Conservation (phyloP, 2,888 invertebrate genomes). For the Gerris lacustris region DNA sequence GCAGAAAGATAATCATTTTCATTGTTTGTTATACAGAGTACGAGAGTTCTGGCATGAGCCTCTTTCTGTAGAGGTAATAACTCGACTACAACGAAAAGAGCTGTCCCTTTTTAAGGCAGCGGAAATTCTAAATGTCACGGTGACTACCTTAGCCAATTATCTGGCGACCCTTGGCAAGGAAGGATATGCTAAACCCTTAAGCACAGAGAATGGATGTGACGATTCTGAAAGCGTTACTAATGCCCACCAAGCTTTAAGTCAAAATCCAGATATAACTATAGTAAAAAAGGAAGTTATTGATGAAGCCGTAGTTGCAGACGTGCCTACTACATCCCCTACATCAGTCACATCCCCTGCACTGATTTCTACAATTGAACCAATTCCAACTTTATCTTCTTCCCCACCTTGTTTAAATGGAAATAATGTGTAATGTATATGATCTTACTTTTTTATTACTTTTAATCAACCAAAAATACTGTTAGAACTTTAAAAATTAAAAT, state of each 20-base stretch:
- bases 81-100: slow-evolving; percentile 58
- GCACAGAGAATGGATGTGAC: slow-evolving; percentile 39
- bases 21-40: slow-evolving; percentile 38
- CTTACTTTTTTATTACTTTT: background rate
- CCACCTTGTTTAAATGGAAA: background rate
- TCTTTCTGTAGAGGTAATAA: slow-evolving; percentile 58
- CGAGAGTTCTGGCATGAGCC: slow-evolving; percentile 68
- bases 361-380: too few relatives aligned
- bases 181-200: slow-evolving; percentile 34
- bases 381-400: background rate
- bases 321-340: background rate
- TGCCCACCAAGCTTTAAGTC: slow-evolving; percentile 30
- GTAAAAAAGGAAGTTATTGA: slow-evolving; percentile 43
- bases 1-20: too few relatives aligned
- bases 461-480: too few relatives aligned
- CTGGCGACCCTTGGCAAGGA: slow-evolving; percentile 44
- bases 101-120: slow-evolving; percentile 60
- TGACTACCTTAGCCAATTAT: slow-evolving; percentile 60
- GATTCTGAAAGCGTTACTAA: slow-evolving; percentile 25
- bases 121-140: slow-evolving; percentile 61
- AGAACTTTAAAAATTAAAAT: too few relatives aligned
- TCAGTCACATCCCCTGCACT: background rate
- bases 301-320: slow-evolving; percentile 13
- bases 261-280: slow-evolving; percentile 47
- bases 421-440: background rate